Base-by-base conservation (phyloP, 1,140 invertebrate species). In the Brachionus koreanus region DNA sequence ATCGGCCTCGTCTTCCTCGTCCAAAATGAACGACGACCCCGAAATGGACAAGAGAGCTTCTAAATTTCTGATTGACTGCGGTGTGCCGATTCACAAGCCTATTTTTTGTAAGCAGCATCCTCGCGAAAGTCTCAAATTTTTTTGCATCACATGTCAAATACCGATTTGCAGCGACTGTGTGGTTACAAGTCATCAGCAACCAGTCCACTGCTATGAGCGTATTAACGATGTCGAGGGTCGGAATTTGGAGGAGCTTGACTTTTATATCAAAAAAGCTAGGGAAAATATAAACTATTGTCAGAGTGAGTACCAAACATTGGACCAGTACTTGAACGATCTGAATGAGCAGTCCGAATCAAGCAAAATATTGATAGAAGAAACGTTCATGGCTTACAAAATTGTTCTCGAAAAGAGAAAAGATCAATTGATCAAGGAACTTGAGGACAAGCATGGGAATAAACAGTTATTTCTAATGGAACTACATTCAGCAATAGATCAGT, bases 381-480 rank as follows among this genome's bases (percentile, higher is more conserved):
- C 93, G 67, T 95, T 93, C 89, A 88, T 90, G 84, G 90, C 87
- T 83, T 95, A 93, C 85, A 94, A 94, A 87, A 92, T 92, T 37
- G 89, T 94, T 74, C 87, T 96, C 63, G 94, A 96, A 84, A 91
- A 92, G 84, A 91, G 91, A 6, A 81, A 88, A 83, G 93, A 95
- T 84, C 91, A 91, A 63, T 88, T 92, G 19, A 87, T 95, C 2
- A 90, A 92, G 83, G 92, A 95, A 85, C 90, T 96, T 16, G 92
- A 93, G 84, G 90, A 91, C 84, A 87, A 95, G 67, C 94, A 96
- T 86, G 93, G 92, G 35, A 91, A 93, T 85, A 91, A 93, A 84
- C 94, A 96, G 87, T 89, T 96, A 4, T 92, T 93, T 87, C 92
- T 95, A 23, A 95, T 95, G 93, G 94, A 95, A 84, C 89, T 93